phyloP scores from a whole-genome alignment of 1,140 invertebrate species.

The Ostrea edulis region DNA sequence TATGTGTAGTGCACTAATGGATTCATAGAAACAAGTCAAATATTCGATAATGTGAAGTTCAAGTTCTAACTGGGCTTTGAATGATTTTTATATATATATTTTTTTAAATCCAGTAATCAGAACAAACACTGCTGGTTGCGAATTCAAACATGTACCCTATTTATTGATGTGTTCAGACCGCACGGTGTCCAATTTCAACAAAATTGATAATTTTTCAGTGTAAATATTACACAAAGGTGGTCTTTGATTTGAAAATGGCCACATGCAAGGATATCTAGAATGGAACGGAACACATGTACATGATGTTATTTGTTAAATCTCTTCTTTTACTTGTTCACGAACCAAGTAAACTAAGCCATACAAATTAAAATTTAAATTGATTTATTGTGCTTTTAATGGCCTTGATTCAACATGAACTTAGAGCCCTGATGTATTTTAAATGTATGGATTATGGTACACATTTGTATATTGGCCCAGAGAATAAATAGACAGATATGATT shows the following conservation, averaged over 20 bases:
- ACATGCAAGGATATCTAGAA: not conserved
- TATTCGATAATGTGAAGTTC: no score
- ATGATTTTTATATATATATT: no score
- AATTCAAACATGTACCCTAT: no score
- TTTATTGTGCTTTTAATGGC: constrained; percentile 5
- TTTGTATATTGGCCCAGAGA: not conserved
- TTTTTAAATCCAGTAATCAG: no score
- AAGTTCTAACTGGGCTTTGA: no score
- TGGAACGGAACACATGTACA: not conserved
- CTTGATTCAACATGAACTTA: not conserved
- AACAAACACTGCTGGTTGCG: no score
- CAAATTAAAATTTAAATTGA: constrained; percentile 36
- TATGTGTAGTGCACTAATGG: no score
- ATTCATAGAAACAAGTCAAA: no score
- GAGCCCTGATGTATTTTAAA: not conserved
- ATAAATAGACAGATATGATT: constrained; percentile 8
- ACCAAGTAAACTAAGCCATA: not conserved
- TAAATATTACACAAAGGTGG: not conserved
- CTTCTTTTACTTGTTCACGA: not conserved
- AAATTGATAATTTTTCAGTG: not conserved
- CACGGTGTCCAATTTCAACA: not conserved
- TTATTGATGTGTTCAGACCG: no score
- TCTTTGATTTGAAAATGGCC: not conserved
- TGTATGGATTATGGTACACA: not conserved
- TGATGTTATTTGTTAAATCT: not conserved